Evolutionary conservation across 2,888 invertebrate genomes (phyloP).

Genomic region (Pollenia angustigena): DNA sequence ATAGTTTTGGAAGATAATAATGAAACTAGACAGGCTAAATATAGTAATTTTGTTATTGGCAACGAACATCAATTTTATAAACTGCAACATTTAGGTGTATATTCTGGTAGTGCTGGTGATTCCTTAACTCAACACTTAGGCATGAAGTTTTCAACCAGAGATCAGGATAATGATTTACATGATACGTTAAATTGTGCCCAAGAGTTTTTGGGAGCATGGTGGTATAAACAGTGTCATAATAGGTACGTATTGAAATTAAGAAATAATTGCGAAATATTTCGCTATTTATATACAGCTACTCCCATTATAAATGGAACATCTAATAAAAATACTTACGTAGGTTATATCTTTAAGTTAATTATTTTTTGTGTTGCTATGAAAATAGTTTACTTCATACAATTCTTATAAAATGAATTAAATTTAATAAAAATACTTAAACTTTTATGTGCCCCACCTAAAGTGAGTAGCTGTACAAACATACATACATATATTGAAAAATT

Average conservation of each 20-base stretch:
- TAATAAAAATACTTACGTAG: too few species aligned
- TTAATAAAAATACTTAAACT: background rate
- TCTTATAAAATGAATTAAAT: background rate
- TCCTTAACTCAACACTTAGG: slow-evolving; percentile 18
- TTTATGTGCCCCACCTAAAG: too few species aligned
- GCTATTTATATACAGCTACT: too few species aligned
- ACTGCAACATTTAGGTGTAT: slow-evolving; percentile 16
- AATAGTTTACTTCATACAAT: background rate
- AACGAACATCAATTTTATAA: background rate
- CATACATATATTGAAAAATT: background rate
- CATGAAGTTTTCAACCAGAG: slow-evolving; percentile 27
- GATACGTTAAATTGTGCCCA: background rate
- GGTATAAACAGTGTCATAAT: slow-evolving; percentile 24
- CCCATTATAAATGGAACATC: too few species aligned
- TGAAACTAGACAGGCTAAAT: background rate
- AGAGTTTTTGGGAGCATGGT: slow-evolving; percentile 18
- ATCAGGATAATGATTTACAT: slow-evolving; percentile 5
- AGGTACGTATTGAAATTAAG: too few species aligned
- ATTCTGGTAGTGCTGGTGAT: slow-evolving; percentile 42
- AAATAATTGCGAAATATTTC: too few species aligned
- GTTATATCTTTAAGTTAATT: too few species aligned
- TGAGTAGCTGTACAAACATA: too few species aligned
- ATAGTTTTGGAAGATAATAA: slow-evolving; percentile 39
- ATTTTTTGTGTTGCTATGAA: background rate
- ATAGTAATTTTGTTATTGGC: slow-evolving; percentile 17